Evolutionary conservation across 2,113 vertebrate species (phyloP).

Genomic region (Tursiops truncatus): DNA sequence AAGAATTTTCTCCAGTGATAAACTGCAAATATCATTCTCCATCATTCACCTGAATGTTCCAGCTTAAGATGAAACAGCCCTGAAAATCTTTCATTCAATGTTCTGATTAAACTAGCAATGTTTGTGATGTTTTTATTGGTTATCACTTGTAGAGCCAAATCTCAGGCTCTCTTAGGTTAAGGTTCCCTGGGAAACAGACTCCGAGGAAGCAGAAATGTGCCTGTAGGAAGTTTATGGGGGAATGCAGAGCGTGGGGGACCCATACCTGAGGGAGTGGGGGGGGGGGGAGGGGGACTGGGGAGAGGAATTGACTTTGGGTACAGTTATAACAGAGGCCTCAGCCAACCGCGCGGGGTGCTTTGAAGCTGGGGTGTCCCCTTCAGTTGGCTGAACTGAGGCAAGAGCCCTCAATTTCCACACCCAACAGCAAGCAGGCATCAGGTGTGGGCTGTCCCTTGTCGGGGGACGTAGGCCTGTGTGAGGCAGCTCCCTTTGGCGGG

Average conservation of each 20-base stretch:
- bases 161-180: neutral
- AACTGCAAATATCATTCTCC: neutral
- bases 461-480: rapidly evolving
- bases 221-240: neutral
- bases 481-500: neutral
- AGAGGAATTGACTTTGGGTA: neutral
- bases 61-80: neutral
- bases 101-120: neutral
- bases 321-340: neutral
- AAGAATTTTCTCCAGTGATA: neutral
- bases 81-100: rapidly evolving
- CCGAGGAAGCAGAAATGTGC: neutral
- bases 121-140: neutral
- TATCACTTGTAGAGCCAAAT: neutral
- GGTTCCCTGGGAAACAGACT: neutral
- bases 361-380: neutral
- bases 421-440: neutral
- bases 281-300: neutral
- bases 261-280: neutral
- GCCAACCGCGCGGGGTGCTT: neutral
- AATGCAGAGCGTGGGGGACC: rapidly evolving
- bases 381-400: neutral
- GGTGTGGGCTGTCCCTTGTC: neutral
- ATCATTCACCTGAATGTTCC: neutral
- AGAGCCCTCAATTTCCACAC: neutral